Evolutionary conservation across 2,888 invertebrate species (phyloP), one percentile per base, ranked within the genome.

Genomic region (Agrotis ipsilon): DNA sequence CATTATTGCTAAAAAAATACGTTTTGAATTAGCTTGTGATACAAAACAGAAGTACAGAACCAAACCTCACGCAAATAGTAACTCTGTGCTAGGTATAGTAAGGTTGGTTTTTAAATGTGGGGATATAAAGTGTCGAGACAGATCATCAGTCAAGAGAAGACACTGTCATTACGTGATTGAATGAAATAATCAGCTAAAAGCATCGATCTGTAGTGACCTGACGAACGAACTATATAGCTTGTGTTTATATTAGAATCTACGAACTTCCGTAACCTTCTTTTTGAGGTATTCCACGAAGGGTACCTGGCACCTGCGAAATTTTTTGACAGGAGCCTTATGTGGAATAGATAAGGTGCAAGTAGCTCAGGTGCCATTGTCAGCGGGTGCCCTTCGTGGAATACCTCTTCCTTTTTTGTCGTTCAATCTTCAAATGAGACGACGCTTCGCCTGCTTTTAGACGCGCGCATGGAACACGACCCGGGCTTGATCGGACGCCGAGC

Each of bases 141-240:
- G 79, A 84, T 85, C 82, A 86, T 88, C 89, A 83, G 87, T 89
- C 89, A 87, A 76, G 77, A 61, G 67, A 75, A 82, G 84, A 83
- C 85, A 78, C 58, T 83, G 84, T 88, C 86, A 78, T 83, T 85
- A 80, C 67, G 87, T 88, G 88, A 89, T 89, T 80, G 89, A 89
- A 84, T 73, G 86, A 82, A 85, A 89, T 88, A 89, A 89, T 89
- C 88, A 83, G 75, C 84, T 89, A 87, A 89, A 88, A 89, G 89
- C 87, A 83, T 88, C 81, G 82, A 86, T 87, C 80, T 85, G 58
- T 75, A 72, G 67, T 80, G 82, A 81, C 81, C 73, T 60, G 19
- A 45, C 52, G 18, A 81, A 77, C 76, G 72, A 68, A 59, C 1
- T 72, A 45, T 72, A 48, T 52, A 49, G 43, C 32, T 65, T 32